Evolutionary conservation across 35 echinoderm and acorn worm genomes (phyloP), one percentile per base, ranked within the genome.

Genomic region (Anneissia japonica): DNA sequence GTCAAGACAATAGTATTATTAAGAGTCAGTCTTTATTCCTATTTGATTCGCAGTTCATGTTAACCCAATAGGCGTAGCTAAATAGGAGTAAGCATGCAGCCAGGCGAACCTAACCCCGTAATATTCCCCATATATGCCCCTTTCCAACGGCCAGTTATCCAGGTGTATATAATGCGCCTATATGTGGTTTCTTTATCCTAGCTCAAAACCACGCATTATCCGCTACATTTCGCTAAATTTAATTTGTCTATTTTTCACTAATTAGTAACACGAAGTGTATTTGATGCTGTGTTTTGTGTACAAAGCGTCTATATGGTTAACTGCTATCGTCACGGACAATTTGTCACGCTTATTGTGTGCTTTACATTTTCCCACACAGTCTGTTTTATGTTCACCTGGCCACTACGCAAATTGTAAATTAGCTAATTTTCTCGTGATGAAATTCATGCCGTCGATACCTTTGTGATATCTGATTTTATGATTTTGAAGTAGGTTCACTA

Each of bases 181-280:
- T 64, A 64, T 9, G 5, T 23, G 21, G 1, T 19, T 23, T 64
- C 51, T 64, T 64, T 64, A 64, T 64, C 51, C 51, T 64, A 64
- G 51, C 51, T 64, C 51, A 64, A 64, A 16, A 64, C 51, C 51
- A 23, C 51, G 26, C 51, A 64, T 64, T 64, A 12, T 19, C 7
- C 51, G 51, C 51, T 64, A 64, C 51, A 64, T 64, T 64, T 64
- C 51, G 51, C 51, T 64, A 64, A 64, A 64, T 64, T 64, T 64
- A 64, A 64, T 64, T 64, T 64, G 51, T 64, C 51, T 16, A 64
- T 64, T 64, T 64, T 64, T 23, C 51, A 9, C 51, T 64, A 64
- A 64, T 64, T 64, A 64, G 51, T 23, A 64, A 64, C 51, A 64
- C 51, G 51, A 64, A 64, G 6, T 64, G 51, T 64, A 64, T 19